Base-by-base conservation (phyloP, 2,797 vertebrate genomes). In the Artibeus lituratus region DNA sequence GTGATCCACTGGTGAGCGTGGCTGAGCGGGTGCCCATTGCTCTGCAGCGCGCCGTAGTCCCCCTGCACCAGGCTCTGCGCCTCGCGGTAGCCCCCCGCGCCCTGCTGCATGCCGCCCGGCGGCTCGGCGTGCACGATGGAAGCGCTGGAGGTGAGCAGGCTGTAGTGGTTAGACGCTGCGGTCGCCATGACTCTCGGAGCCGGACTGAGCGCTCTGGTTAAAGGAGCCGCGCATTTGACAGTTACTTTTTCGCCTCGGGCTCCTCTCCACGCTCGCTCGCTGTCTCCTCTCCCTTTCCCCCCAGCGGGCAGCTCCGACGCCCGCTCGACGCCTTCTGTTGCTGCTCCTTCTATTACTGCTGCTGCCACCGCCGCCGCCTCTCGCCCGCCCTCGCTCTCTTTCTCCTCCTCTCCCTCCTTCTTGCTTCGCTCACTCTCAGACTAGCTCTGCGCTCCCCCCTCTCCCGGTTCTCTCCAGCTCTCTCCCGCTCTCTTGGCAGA, bases 1-100 rank as follows among this genome's bases (percentile, higher is more conserved):
- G 99, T 98, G 98, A 99, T 99, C 99, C 99, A 99, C 99, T 99
- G 99, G 98, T 99, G 99, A 97, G 99, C 99, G 99, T 99, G 99
- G 99, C 99, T 99, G 97, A 99, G 99, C 98, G 99, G 99, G 98
- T 99, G 99, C 98, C 99, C 99, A 98, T 99, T 99, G 98, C 99
- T 99, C 99, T 99, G 99, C 98, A 99, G 99, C 98, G 99, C 98
- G 98, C 99, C 98, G 98, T 99, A 99, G 98, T 99, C 99, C 98
- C 99, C 98, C 98, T 99, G 99, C 99, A 99, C 99, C 99, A 99
- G 99, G 96, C 96, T 97, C 98, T 99, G 99, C 98, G 99, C 99
- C 98, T 99, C 99, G 98, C 99, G 98, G 99, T 99, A 99, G 97
- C 98, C 98, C 97, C 99, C 99, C 97, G 99, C 98, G 97, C 99